Base-by-base conservation (phyloP, 1,140 invertebrate genomes). In the Drosophila nigromelanica region DNA sequence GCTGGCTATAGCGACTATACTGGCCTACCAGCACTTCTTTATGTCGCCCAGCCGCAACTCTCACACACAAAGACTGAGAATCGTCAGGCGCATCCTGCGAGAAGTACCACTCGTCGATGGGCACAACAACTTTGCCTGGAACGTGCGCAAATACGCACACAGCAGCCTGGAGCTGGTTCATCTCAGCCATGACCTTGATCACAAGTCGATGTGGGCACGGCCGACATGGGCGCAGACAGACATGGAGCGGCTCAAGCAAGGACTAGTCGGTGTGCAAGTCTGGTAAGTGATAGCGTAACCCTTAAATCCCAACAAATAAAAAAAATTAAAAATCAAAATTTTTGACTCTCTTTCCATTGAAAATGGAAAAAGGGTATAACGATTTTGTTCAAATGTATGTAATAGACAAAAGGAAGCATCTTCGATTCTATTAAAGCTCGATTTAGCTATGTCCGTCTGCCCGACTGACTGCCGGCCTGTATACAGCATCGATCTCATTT, bases 61-160 rank as follows among this genome's bases (percentile, higher is more conserved):
- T 24, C 93, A 93, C 39, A 93, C 94, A 62, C 93, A 94, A 90
- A 92, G 93, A 73, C 92, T 94, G 64, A 92, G 93, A 69, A 94
- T 93, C 66, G 93, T 94, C 42, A 90, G 92, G 24, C 92, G 93
- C 42, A 93, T 95, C 77, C 92, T 95, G 67, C 93, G 93, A 56
- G 94, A 94, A 61, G 93, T 93, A 11, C 94, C 94, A 7, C 92
- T 95, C 24, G 91, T 92, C 62, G 94, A 95, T 92, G 97, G 97
- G 54, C 97, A 98, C 92, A 98, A 98, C 92, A 97, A 98, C 92
- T 94, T 98, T 85, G 95, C 97, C 42, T 97, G 96, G 95, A 96
- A 97, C 87, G 94, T 97, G 69, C 93, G 96, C 72, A 96, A 95
- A 85, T 96, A 96, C 91, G 94, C 96, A 64, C 95, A 97, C 92